These are phyloP conservation scores for Trisateles emortualis DNA, from an alignment of 2,888 invertebrate species.

Conservation along the genomic window DNA sequence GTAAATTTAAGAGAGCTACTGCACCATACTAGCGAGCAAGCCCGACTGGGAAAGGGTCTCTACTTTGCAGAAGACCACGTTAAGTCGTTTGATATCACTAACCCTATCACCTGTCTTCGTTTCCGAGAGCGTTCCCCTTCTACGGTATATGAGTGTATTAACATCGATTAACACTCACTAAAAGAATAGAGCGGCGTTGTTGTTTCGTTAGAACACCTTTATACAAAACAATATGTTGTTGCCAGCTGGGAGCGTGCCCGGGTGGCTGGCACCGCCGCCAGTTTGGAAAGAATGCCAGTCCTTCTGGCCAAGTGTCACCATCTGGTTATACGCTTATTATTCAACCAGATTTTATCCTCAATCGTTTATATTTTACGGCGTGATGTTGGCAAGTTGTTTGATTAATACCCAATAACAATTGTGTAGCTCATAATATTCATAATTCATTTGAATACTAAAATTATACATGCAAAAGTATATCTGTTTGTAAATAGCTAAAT, in stretches of 20 bases:
- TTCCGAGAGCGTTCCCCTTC: too few species aligned
- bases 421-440: not conserved
- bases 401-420: not conserved
- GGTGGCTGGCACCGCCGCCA: constrained; percentile 26
- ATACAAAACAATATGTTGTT: constrained; percentile 12
- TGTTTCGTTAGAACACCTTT: constrained; percentile 6
- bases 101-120: too few species aligned
- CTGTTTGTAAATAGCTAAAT: too few species aligned
- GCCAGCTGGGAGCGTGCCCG: constrained; percentile 44
- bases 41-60: too few species aligned
- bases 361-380: not conserved
- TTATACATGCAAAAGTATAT: too few species aligned
- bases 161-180: not conserved
- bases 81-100: too few species aligned
- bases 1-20: too few species aligned
- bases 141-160: too few species aligned
- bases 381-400: not conserved
- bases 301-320: constrained; percentile 29
- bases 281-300: constrained; percentile 27
- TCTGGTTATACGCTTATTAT: constrained; percentile 15
- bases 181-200: not conserved
- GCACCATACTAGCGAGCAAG: too few species aligned
- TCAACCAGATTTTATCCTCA: not conserved
- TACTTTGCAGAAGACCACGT: too few species aligned
- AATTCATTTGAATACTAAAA: too few species aligned